These are phyloP conservation scores for Camelus bactrianus DNA, from an alignment of 2,113 vertebrate genomes.

Conservation along the genomic window DNA sequence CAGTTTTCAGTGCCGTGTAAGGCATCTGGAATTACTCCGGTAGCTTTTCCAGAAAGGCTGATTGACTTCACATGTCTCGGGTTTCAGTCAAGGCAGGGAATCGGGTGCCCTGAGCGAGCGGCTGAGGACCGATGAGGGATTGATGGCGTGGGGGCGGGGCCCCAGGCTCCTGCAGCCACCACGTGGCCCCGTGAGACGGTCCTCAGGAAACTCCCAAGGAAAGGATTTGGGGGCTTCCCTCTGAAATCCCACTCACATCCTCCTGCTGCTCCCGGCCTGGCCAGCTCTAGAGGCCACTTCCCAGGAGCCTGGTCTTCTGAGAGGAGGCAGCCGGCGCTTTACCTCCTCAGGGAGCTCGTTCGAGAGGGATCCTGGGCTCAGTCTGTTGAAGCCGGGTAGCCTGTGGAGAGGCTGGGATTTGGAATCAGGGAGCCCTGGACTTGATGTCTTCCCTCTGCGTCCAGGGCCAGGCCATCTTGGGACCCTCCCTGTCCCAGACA, in stretches of 20 bases:
- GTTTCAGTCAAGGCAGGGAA: not conserved
- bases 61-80: not conserved
- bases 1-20: not conserved
- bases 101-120: not conserved
- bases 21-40: not conserved
- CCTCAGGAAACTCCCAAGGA: not conserved
- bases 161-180: not conserved
- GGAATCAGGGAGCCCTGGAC: not conserved
- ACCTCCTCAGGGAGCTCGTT: not conserved
- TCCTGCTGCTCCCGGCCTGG: rapidly evolving
- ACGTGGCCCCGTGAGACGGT: rapidly evolving
- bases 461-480: not conserved
- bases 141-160: rapidly evolving
- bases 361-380: not conserved
- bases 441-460: not conserved
- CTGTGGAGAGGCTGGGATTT: not conserved
- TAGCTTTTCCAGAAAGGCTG: not conserved
- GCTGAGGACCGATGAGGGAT: not conserved
- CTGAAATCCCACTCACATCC: not conserved
- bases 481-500: rapidly evolving
- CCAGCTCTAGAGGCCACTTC: not conserved
- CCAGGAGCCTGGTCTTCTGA: not conserved
- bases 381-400: not conserved
- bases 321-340: not conserved
- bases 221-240: not conserved